These are phyloP conservation scores for Aphidius colemani DNA, from an alignment of 2,888 invertebrate species.

Conservation along the genomic window DNA sequence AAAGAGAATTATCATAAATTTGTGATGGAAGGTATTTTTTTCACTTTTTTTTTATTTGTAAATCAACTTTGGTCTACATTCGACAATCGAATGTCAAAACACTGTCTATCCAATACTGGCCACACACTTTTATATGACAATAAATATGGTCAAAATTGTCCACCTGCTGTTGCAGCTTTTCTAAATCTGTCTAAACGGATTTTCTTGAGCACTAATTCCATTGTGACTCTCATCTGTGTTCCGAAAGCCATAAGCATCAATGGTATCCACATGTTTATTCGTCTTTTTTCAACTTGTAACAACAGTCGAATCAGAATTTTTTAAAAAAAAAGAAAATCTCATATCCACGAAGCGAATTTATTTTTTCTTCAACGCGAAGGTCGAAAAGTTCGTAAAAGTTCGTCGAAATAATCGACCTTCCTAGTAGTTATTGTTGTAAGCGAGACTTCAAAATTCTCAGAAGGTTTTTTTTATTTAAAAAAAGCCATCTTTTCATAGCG, in stretches of 20 bases:
- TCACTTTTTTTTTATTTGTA: background rate
- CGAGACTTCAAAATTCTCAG: slow-evolving; percentile 49
- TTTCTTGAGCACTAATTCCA: slow-evolving; percentile 50
- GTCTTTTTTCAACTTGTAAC: slow-evolving; percentile 1
- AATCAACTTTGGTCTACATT: slow-evolving; percentile 16
- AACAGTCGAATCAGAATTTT: background rate
- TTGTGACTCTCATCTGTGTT: slow-evolving; percentile 40
- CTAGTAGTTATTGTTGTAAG: slow-evolving; percentile 29
- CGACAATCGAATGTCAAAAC: slow-evolving; percentile 28
- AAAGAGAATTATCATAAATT: too few species aligned
- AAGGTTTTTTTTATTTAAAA: slow-evolving; percentile 39
- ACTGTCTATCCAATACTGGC: slow-evolving; percentile 5
- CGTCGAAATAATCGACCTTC: slow-evolving; percentile 20
- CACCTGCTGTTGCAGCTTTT: slow-evolving; percentile 28
- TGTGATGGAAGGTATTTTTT: too few species aligned
- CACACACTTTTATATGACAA: background rate
- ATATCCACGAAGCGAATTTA: too few species aligned
- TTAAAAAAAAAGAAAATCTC: too few species aligned
- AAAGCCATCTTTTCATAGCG: too few species aligned
- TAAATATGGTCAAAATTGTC: slow-evolving; percentile 15
- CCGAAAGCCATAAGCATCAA: too few species aligned
- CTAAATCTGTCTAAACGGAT: slow-evolving; percentile 49
- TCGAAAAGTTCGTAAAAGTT: slow-evolving; percentile 3
- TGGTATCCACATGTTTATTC: background rate
- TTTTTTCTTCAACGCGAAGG: too few species aligned